Percentiles rank a stretch among this genome's conserved stretches.
Conservation (phyloP, 2,888 invertebrate species). For the Nemoura dubitans region DNA sequence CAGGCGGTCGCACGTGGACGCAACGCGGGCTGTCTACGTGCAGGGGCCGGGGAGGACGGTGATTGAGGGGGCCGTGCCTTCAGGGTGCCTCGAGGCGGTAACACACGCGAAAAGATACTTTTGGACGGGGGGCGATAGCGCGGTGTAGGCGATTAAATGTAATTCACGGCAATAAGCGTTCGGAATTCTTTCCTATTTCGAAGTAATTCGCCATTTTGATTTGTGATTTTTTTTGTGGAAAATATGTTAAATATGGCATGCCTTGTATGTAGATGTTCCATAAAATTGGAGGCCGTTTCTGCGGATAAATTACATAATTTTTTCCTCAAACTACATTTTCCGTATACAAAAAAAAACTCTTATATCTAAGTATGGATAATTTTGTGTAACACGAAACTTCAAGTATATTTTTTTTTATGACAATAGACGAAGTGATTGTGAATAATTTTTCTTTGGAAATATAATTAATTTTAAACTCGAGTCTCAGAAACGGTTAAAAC, state of each 20-base stretch:
- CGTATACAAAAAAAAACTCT: too few relatives aligned
- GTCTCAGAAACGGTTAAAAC: not conserved
- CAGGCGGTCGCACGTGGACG: conserved; percentile 60
- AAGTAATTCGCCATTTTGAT: not conserved
- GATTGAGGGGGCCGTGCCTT: too few relatives aligned
- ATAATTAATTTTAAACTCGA: not conserved
- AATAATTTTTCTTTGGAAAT: not conserved
- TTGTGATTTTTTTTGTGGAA: not conserved
- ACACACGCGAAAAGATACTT: conserved; percentile 17
- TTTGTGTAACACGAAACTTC: not conserved
- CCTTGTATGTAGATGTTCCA: not conserved
- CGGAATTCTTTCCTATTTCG: not conserved
- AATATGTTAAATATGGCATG: not conserved
- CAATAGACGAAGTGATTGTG: not conserved
- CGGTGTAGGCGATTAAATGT: not conserved
- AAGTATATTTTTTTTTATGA: not conserved
- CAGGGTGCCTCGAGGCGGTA: not conserved
- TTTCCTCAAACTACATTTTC: not conserved
- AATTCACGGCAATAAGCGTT: not conserved
- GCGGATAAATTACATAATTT: not conserved
- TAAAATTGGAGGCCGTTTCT: not conserved
- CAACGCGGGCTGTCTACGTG: not conserved
- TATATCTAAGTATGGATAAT: not conserved
- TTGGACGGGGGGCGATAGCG: not conserved
- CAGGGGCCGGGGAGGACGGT: not conserved